Evolutionary conservation across 2,113 vertebrate species (phyloP).

Genomic region (Pleuronectes platessa): DNA sequence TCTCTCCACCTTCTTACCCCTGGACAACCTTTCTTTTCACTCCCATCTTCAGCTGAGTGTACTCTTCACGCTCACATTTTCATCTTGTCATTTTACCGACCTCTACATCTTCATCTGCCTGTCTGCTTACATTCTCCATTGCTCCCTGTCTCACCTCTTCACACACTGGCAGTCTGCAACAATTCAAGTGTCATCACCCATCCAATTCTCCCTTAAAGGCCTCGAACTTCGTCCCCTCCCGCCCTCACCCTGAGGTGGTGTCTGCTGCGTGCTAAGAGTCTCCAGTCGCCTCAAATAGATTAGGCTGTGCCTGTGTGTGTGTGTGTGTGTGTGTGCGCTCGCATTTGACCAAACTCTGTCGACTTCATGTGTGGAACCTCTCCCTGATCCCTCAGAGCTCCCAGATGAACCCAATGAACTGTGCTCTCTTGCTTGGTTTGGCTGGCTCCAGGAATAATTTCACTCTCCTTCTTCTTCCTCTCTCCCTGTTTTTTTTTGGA

Average conservation of each 20-base stretch:
- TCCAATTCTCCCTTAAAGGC: slow-evolving; percentile 48
- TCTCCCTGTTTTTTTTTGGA: background rate
- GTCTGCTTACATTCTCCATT: slow-evolving; percentile 40
- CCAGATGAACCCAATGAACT: slow-evolving; percentile 52
- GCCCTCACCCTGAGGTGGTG: slow-evolving; percentile 39
- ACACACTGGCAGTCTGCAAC: slow-evolving; percentile 35
- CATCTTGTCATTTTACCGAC: slow-evolving; percentile 56
- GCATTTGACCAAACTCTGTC: slow-evolving; percentile 41
- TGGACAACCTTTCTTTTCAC: slow-evolving; percentile 35
- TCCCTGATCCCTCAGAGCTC: slow-evolving; percentile 43
- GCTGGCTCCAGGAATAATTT: slow-evolving; percentile 13
- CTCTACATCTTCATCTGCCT: slow-evolving; percentile 47
- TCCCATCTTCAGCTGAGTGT: slow-evolving; percentile 50
- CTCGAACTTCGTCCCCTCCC: slow-evolving; percentile 25
- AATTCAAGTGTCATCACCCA: slow-evolving; percentile 54
- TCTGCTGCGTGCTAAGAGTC: slow-evolving; percentile 30
- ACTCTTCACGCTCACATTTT: slow-evolving; percentile 33
- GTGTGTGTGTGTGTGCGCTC: background rate
- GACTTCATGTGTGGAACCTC: slow-evolving; percentile 38
- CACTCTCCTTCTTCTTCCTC: background rate
- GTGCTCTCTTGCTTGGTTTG: slow-evolving; percentile 28
- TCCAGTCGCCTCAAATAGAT: slow-evolving; percentile 34
- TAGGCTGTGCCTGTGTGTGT: slow-evolving; percentile 4
- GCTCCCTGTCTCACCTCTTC: slow-evolving; percentile 41
- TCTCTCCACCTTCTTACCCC: slow-evolving; percentile 36